Percentiles rank a stretch among this genome's conserved stretches.
Conservation (phyloP, 2,888 invertebrate genomes). For the Thumatha senex region DNA sequence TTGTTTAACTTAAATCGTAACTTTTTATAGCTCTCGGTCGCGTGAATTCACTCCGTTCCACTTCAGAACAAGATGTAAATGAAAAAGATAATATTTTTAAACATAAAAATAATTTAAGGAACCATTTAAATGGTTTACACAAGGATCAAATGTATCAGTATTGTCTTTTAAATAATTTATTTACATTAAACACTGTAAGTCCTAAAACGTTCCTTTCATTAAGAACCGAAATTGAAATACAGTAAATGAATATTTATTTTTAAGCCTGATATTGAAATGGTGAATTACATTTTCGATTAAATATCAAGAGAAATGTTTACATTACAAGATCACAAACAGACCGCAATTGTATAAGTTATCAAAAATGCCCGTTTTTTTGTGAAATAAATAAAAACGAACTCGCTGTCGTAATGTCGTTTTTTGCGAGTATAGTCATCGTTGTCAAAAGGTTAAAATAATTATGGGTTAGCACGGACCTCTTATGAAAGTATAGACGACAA, state of each 20-base stretch:
- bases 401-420: too few species aligned
- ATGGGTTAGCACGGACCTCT: too few species aligned
- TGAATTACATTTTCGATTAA: background rate
- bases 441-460: too few species aligned
- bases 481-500: too few species aligned
- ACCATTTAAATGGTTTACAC: conserved; percentile 7
- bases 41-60: conserved; percentile 41
- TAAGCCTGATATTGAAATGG: conserved; percentile 12
- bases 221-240: conserved; percentile 34
- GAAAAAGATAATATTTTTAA: conserved; percentile 23
- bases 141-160: conserved; percentile 2
- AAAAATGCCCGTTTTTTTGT: background rate
- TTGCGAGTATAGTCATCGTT: too few species aligned
- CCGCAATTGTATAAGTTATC: background rate
- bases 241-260: conserved; percentile 31
- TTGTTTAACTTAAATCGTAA: conserved; percentile 61
- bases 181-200: conserved; percentile 21
- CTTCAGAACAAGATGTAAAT: conserved; percentile 27
- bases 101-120: conserved; percentile 11
- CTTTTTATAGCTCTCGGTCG: conserved; percentile 53
- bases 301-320: background rate
- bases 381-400: too few species aligned
- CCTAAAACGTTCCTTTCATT: conserved; percentile 17
- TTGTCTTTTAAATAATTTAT: conserved; percentile 13
- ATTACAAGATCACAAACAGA: background rate